phyloP scores from a whole-genome alignment of 2,113 vertebrate species.

The Butorides virescens region DNA sequence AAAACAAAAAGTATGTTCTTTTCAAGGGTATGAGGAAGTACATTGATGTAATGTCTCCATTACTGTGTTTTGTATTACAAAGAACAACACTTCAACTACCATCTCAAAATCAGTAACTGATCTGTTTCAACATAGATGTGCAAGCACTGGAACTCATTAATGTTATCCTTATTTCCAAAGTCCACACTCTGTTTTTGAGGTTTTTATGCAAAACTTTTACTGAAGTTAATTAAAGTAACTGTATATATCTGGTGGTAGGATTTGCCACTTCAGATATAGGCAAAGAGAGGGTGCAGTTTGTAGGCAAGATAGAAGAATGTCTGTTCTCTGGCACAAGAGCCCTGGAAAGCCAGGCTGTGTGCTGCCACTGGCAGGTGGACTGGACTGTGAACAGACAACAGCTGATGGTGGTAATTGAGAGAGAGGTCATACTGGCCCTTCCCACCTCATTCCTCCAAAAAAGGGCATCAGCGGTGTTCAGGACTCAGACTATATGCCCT shows the following conservation, averaged over 20 bases:
- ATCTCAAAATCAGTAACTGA: background rate
- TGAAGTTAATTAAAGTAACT: background rate
- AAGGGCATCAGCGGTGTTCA: background rate
- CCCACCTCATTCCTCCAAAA: background rate
- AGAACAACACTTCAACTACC: background rate
- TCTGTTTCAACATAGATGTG: background rate
- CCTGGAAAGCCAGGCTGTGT: background rate
- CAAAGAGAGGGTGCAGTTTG: background rate
- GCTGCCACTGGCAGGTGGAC: background rate
- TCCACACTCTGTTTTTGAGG: background rate
- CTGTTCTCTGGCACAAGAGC: background rate
- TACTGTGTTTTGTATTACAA: background rate
- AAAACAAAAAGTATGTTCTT: background rate
- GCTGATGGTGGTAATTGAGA: background rate
- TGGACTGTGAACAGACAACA: background rate
- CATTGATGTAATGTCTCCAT: background rate
- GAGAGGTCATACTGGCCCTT: background rate
- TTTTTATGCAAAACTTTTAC: background rate
- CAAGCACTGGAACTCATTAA: background rate
- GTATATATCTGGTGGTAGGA: background rate
- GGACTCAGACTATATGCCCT: background rate
- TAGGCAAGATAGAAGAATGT: background rate
- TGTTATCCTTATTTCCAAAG: background rate
- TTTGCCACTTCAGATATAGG: background rate
- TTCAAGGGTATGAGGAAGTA: background rate